These are phyloP conservation scores for Hemiprocne comata DNA, from an alignment of 2,113 vertebrate species.

Conservation along the genomic window DNA sequence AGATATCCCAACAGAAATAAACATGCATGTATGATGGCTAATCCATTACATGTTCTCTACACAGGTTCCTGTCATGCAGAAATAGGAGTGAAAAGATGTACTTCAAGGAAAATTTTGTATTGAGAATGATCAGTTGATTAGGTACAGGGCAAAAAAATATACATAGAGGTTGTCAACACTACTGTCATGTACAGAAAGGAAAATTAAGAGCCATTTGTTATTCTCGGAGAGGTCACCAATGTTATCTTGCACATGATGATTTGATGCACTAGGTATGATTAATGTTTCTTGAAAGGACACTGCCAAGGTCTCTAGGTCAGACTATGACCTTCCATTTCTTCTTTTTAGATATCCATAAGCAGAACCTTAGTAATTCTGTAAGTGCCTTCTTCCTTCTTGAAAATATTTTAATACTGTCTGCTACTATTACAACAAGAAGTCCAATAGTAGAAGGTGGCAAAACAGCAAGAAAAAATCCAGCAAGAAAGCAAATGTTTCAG, in stretches of 20 bases:
- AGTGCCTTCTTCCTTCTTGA: background rate
- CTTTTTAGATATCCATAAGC: background rate
- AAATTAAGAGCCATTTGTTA: slow-evolving; percentile 54
- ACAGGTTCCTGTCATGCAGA: background rate
- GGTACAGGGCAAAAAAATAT: slow-evolving; percentile 43
- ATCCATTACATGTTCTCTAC: background rate
- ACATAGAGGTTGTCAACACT: slow-evolving; percentile 45
- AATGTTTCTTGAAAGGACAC: slow-evolving; percentile 68
- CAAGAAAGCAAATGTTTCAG: background rate
- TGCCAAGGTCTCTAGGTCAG: slow-evolving; percentile 61
- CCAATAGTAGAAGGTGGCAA: background rate
- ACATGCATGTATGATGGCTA: background rate
- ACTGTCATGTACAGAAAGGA: slow-evolving; percentile 58
- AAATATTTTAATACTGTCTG: background rate
- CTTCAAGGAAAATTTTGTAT: background rate
- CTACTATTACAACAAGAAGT: background rate
- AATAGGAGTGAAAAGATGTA: background rate
- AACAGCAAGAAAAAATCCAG: background rate
- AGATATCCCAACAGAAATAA: background rate
- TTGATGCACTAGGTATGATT: slow-evolving; percentile 59
- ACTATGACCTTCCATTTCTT: slow-evolving; percentile 32
- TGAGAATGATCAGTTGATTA: slow-evolving; percentile 28
- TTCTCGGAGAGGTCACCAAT: slow-evolving; percentile 48
- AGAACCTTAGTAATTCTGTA: slow-evolving; percentile 43
- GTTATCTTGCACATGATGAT: slow-evolving; percentile 60